Evolutionary conservation across 2,888 invertebrate species (phyloP).

Genomic region (Parnassius smintheus): DNA sequence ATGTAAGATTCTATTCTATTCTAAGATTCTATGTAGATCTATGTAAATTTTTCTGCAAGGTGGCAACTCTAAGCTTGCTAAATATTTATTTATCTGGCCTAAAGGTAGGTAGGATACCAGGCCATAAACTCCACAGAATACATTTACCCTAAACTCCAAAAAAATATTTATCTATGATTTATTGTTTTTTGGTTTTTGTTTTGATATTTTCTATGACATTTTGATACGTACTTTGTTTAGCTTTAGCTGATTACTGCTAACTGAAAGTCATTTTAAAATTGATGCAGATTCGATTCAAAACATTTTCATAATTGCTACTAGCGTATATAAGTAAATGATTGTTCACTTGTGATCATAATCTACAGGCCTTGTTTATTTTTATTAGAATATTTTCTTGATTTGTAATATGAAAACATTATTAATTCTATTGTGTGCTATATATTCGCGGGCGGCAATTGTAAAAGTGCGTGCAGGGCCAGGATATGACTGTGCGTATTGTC

Average conservation of each 20-base stretch:
- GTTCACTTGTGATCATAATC: constrained; percentile 8
- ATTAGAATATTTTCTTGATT: neutral
- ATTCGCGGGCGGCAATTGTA: constrained; percentile 30
- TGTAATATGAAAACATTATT: constrained; percentile 37
- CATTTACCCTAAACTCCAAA: no score
- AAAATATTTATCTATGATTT: no score
- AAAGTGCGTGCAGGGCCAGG: constrained; percentile 33
- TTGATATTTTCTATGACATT: no score
- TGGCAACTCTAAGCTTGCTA: no score
- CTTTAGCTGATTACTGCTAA: constrained; percentile 14
- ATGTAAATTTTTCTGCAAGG: no score
- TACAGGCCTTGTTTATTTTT: neutral
- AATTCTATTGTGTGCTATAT: constrained; percentile 37
- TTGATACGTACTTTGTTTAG: no score
- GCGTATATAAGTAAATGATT: constrained; percentile 9
- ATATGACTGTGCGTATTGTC: constrained; percentile 65
- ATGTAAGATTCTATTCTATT: no score
- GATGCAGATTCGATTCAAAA: constrained; percentile 16
- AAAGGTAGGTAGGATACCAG: no score
- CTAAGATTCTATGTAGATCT: no score
- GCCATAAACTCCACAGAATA: no score
- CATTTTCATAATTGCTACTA: constrained; percentile 9
- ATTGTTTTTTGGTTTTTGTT: no score
- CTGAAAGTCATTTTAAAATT: neutral
- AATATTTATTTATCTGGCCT: no score